Evolutionary conservation across 2,888 invertebrate genomes (phyloP).

Genomic region (Stomorhina lunata): DNA sequence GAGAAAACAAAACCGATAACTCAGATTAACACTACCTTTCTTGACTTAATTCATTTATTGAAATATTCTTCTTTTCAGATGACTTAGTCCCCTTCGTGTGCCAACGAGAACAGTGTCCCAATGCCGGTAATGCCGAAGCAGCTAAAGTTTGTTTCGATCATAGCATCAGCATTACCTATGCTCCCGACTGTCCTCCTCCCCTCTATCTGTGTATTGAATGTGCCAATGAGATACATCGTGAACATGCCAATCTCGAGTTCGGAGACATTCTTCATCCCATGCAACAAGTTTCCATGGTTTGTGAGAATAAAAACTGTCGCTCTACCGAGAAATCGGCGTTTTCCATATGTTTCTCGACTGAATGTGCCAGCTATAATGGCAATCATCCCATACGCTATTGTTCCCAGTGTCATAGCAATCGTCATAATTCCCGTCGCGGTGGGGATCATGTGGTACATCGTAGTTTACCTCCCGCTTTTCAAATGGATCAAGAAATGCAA

Average conservation of each 20-base stretch:
- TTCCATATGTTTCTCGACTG: conserved; percentile 97
- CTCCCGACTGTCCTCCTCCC: conserved; percentile 94
- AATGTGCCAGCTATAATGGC: conserved; percentile 97
- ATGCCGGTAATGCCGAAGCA: conserved; percentile 91
- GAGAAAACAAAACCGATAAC: too few species aligned
- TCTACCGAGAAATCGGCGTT: conserved; percentile 94
- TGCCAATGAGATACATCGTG: conserved; percentile 93
- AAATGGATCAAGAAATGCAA: conserved; percentile 94
- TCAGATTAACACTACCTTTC: neutral
- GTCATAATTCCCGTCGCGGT: conserved; percentile 92
- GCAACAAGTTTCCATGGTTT: conserved; percentile 96
- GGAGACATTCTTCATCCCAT: conserved; percentile 94
- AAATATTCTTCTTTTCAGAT: conserved; percentile 79
- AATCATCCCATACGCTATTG: conserved; percentile 98
- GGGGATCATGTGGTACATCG: conserved; percentile 95
- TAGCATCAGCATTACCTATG: conserved; percentile 92
- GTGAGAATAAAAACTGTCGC: conserved; percentile 98
- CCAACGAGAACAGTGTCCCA: conserved; percentile 95
- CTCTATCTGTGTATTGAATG: conserved; percentile 98
- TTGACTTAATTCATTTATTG: neutral
- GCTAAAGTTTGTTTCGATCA: conserved; percentile 97
- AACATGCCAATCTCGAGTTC: conserved; percentile 91
- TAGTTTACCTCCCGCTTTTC: conserved; percentile 91
- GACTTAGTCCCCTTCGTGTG: conserved; percentile 91
- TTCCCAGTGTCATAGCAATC: conserved; percentile 91